phyloP scores from a whole-genome alignment of 2,113 vertebrate species.

The Pampusana beccarii region DNA sequence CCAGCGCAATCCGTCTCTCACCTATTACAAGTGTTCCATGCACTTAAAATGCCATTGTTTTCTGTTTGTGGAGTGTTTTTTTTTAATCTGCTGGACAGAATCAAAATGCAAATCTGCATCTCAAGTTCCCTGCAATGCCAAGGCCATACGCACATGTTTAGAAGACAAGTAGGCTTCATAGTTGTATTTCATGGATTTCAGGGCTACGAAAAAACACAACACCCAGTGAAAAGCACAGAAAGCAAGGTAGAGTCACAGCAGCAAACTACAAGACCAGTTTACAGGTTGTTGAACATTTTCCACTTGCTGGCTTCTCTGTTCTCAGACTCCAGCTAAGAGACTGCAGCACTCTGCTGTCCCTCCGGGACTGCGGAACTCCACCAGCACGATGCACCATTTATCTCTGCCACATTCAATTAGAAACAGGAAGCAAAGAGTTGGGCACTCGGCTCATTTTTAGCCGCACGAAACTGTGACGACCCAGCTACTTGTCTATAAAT shows the following conservation, averaged over 20 bases:
- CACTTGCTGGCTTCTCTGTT: not conserved
- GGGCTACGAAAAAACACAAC: not conserved
- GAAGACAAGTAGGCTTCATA: not conserved
- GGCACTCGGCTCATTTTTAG: slow-evolving; percentile 14
- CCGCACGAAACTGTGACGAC: not conserved
- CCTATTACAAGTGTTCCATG: not conserved
- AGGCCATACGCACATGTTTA: accelerated
- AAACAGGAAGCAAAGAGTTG: not conserved
- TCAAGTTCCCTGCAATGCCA: not conserved
- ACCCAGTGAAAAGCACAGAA: not conserved
- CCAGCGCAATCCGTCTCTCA: not conserved
- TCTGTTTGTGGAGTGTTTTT: not conserved
- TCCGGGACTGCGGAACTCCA: not conserved
- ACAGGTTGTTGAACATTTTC: not conserved
- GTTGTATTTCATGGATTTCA: not conserved
- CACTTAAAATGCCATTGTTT: not conserved
- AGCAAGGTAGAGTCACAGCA: not conserved
- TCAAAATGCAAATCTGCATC: not conserved
- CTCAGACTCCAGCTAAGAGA: not conserved
- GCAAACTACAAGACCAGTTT: not conserved
- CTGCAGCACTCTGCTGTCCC: not conserved
- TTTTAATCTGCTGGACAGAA: not conserved
- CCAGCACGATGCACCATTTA: not conserved
- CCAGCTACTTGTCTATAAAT: slow-evolving; percentile 37
- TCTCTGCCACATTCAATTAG: not conserved